These are phyloP conservation scores for Acanthosoma haemorrhoidale DNA, from an alignment of 2,888 invertebrate species.

Conservation along the genomic window DNA sequence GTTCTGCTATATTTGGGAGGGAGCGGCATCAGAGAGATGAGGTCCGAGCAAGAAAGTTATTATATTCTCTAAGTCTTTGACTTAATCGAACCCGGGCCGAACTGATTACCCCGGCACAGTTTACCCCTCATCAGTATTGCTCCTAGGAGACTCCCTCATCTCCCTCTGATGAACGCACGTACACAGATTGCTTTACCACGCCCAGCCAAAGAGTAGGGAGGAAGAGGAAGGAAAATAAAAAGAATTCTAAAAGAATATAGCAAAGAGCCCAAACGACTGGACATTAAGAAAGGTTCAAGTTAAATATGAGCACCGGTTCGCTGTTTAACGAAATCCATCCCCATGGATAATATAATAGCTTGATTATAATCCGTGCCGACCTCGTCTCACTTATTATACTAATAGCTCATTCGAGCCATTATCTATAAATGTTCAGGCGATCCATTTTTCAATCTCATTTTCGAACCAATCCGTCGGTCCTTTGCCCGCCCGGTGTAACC, in stretches of 20 bases:
- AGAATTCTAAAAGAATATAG: not conserved
- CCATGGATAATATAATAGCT: slow-evolving; percentile 22
- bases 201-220: not conserved
- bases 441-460: slow-evolving; percentile 30
- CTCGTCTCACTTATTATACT: slow-evolving; percentile 19
- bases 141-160: not conserved
- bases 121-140: slow-evolving; percentile 8
- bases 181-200: slow-evolving; percentile 7
- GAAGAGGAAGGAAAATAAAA: not conserved
- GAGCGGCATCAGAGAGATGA: not conserved
- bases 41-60: too few relatives aligned
- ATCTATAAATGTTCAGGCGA: slow-evolving; percentile 27
- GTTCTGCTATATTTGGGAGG: not conserved
- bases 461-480: not conserved
- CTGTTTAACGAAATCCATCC: slow-evolving; percentile 25
- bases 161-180: not conserved
- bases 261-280: slow-evolving; percentile 24
- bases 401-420: slow-evolving; percentile 27
- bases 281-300: slow-evolving; percentile 24
- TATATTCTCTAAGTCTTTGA: not conserved
- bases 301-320: slow-evolving; percentile 16
- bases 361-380: slow-evolving; percentile 28
- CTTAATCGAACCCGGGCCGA: not conserved
- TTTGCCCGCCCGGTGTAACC: too few relatives aligned
- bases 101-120: not conserved